Evolutionary conservation across 1,140 invertebrate genomes (phyloP).

Genomic region (Drosophila obscura): DNA sequence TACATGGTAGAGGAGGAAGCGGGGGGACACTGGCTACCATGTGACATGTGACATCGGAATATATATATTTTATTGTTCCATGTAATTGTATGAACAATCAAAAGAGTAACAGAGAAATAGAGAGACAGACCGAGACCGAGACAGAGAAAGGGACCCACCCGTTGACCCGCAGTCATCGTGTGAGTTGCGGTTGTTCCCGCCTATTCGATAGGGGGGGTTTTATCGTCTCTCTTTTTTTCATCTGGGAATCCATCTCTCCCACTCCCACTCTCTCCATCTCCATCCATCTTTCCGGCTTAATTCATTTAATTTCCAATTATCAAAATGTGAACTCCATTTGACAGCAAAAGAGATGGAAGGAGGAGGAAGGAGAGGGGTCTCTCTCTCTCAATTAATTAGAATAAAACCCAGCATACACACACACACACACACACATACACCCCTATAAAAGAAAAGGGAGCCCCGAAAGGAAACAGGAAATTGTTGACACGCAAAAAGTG

Average conservation of each 20-base stretch:
- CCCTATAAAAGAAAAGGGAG: not conserved
- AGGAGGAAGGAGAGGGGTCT: not conserved
- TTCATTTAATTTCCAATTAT: conserved; percentile 72
- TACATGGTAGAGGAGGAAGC: too few relatives aligned
- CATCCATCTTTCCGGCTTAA: conserved; percentile 56
- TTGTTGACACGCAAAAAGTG: conserved; percentile 55
- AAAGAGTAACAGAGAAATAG: conserved; percentile 8
- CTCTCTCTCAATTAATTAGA: conserved; percentile 66
- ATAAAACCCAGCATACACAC: conserved; percentile 16
- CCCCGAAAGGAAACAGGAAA: conserved; percentile 45
- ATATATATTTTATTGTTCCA: conserved; percentile 40
- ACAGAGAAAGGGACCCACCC: conserved; percentile 20
- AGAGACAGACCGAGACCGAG: too few relatives aligned
- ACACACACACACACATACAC: conserved; percentile 16
- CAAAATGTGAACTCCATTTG: conserved; percentile 34
- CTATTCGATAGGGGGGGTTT: too few relatives aligned
- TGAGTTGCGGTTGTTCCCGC: conserved; percentile 35
- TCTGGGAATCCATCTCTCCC: conserved; percentile 10
- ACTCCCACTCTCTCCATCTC: not conserved
- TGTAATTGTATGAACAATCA: conserved; percentile 68
- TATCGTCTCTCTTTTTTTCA: conserved; percentile 23
- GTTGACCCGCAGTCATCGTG: conserved; percentile 67
- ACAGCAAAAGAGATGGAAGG: conserved; percentile 1
- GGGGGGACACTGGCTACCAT: conserved; percentile 43
- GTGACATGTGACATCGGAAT: conserved; percentile 22